Base-by-base conservation (phyloP, 2,113 vertebrate species). In the Hemibagrus wyckioides region DNA sequence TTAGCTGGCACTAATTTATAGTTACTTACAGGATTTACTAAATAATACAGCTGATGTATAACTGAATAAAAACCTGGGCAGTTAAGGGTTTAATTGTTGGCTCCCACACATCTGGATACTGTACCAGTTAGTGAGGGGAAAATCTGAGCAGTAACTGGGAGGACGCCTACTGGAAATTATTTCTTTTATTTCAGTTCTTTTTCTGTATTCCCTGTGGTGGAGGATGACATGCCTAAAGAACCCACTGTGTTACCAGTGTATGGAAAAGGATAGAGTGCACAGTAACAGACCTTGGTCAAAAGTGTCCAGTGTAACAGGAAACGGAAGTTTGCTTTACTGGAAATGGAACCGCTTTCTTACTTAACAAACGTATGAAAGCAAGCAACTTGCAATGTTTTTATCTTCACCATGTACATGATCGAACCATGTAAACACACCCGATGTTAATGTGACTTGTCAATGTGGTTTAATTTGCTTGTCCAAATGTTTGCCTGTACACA, bases 211-310 rank as follows among this genome's bases (percentile, higher is more conserved):
- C 39, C 30, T 83, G 48, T 79, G 73, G 86, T 83, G 57, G 80
- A 87, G 77, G 86, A 87, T 61, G 63, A 41, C 81, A 83, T 87
- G 30, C 13, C 33, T 52, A 65, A 87, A 83, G 59, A 83, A 83
- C 57, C 61, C 44, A 30, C 30, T 28, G 44, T 21, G 2, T 48
- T 82, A 82, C 28, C 54, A 82, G 65, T 30, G 50, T 23, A 39
- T n/a, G 13, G 77, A 13, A 13, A 44, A 48, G 44, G 44, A 48
- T 52, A 76, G 25, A 67, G 61, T 33, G 19, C n/a, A 67, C 56
- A 1, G 17, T 63, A 65, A 21, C 36, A 28, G 23, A 44, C 63
- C 50, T 82, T 48, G 30, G 67, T 52, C 44, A 86, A 21, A 54
- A 41, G n/a, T 71, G 21, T 73, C 73, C 67, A 69, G 10, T 33